These are phyloP conservation scores for Standfussiana lucernea DNA, from an alignment of 2,888 invertebrate species.

Conservation along the genomic window DNA sequence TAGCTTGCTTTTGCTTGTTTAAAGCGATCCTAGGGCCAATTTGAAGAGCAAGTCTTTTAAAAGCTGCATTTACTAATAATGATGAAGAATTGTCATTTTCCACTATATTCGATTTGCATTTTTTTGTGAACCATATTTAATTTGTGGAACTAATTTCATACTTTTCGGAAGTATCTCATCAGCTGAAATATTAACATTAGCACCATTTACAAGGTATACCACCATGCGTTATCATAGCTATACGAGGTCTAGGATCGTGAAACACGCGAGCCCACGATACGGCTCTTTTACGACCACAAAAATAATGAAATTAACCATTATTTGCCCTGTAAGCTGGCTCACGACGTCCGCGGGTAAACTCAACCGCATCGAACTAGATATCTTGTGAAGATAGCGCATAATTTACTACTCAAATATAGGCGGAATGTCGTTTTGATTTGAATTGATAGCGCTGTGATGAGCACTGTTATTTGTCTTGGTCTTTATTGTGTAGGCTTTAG, in stretches of 20 bases:
- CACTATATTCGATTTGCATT: not conserved
- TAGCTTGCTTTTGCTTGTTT: not conserved
- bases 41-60: not conserved
- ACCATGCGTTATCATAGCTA: conserved; percentile 45
- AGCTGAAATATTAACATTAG: conserved; percentile 30
- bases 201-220: conserved; percentile 28
- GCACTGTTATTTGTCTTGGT: conserved; percentile 43
- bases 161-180: conserved; percentile 18
- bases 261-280: conserved; percentile 80
- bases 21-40: not conserved
- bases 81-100: not conserved
- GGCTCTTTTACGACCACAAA: conserved; percentile 80
- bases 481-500: conserved; percentile 31
- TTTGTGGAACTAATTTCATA: not conserved
- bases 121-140: not conserved
- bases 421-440: conserved; percentile 47
- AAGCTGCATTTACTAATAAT: not conserved
- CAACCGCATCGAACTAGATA: conserved; percentile 58
- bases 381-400: conserved; percentile 46
- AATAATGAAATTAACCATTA: conserved; percentile 86
- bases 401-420: conserved; percentile 45
- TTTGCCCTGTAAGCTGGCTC: conserved; percentile 73
- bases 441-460: conserved; percentile 51
- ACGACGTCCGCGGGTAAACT: conserved; percentile 65
- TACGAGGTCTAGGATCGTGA: conserved; percentile 58